Percentiles rank a stretch among this genome's conserved stretches.
Conservation (phyloP, 2,888 invertebrate genomes). For the Perdita meconis region DNA sequence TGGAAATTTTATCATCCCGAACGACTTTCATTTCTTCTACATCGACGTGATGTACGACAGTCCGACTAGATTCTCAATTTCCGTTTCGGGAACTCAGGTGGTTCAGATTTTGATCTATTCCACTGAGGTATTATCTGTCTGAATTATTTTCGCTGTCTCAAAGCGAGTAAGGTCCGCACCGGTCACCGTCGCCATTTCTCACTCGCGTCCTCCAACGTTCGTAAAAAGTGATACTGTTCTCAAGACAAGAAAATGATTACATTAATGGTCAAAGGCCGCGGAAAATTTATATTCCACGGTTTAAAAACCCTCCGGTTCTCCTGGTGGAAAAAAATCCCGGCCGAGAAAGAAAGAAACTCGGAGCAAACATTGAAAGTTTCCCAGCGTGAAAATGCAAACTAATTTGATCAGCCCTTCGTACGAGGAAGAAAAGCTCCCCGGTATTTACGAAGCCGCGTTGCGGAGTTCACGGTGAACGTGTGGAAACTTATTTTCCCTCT, state of each 20-base stretch:
- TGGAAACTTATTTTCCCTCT: constrained; percentile 15
- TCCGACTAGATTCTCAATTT: constrained; percentile 52
- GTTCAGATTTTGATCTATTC: constrained; percentile 45
- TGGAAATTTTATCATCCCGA: constrained; percentile 30
- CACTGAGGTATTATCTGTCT: constrained; percentile 16
- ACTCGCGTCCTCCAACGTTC: too few species aligned
- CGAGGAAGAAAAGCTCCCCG: background rate
- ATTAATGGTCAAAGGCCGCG: background rate
- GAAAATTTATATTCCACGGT: background rate
- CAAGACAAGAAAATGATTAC: background rate
- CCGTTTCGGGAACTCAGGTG: constrained; percentile 32
- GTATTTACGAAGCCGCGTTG: constrained; percentile 26
- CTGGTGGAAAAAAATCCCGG: background rate
- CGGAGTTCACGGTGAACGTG: constrained; percentile 10
- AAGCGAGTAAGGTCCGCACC: background rate
- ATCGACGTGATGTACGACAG: constrained; percentile 47
- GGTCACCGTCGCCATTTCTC: too few species aligned
- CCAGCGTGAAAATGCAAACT: constrained; percentile 16
- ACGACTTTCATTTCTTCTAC: constrained; percentile 41
- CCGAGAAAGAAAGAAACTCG: background rate
- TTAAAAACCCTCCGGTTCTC: background rate
- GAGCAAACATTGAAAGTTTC: constrained; percentile 10
- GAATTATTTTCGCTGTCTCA: constrained; percentile 2
- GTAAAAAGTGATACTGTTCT: too few species aligned
- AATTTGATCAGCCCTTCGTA: constrained; percentile 14